These are phyloP conservation scores for Halcyon leucocephala DNA, from an alignment of 2,797 vertebrate species.

Conservation along the genomic window DNA sequence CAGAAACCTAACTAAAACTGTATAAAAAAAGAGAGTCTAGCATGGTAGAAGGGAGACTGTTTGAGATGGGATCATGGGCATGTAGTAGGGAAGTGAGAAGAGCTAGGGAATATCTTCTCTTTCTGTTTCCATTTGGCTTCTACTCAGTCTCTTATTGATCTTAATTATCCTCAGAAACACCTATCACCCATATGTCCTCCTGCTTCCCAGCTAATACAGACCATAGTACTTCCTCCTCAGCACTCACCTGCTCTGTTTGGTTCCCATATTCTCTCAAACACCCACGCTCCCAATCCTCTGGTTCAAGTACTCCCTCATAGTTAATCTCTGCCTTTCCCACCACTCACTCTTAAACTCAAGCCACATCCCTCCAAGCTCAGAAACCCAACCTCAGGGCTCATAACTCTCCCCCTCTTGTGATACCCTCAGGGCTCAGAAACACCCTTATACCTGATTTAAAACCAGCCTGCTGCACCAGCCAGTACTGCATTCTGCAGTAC, in stretches of 20 bases:
- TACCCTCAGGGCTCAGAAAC: neutral
- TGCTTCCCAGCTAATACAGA: neutral
- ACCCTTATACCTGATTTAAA: neutral
- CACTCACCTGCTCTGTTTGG: neutral
- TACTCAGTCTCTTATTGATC: neutral
- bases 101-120: neutral
- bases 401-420: neutral
- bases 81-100: neutral
- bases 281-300: neutral
- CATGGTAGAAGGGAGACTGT: neutral
- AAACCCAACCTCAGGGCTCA: constrained; percentile 45
- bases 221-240: neutral
- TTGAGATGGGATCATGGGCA: neutral
- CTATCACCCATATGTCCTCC: neutral
- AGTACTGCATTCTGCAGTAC: neutral
- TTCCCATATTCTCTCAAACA: neutral
- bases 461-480: neutral
- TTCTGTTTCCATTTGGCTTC: neutral
- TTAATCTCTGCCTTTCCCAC: neutral
- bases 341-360: neutral
- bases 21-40: neutral
- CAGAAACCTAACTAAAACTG: neutral
- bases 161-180: neutral
- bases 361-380: constrained; percentile 59
- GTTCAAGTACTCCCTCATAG: neutral